These are phyloP conservation scores for Orthonyx spaldingii DNA, from an alignment of 2,113 vertebrate genomes.

Conservation along the genomic window DNA sequence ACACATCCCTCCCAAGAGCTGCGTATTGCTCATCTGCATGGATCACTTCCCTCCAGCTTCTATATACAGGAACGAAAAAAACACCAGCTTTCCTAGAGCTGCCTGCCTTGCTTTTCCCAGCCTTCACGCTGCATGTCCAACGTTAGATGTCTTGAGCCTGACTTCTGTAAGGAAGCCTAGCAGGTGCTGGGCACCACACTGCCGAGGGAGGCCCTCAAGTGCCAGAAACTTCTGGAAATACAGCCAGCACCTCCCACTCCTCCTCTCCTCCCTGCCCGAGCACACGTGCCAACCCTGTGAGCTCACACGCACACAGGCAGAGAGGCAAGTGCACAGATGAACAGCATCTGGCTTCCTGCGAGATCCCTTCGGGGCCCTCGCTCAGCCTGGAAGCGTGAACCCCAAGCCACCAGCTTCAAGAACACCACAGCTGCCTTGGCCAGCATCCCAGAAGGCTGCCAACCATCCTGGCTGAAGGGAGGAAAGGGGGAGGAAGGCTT, in stretches of 20 bases:
- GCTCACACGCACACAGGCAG: rapidly evolving
- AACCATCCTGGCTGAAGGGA: not conserved
- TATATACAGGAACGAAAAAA: not conserved
- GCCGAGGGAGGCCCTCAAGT: rapidly evolving
- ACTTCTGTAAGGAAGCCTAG: not conserved
- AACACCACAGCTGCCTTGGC: rapidly evolving
- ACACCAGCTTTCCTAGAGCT: not conserved
- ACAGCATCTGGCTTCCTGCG: rapidly evolving
- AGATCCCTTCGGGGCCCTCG: rapidly evolving
- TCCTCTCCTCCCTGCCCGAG: not conserved
- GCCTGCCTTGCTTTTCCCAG: not conserved
- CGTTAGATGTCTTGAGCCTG: rapidly evolving
- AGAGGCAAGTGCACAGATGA: not conserved
- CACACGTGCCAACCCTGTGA: rapidly evolving
- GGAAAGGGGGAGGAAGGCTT: not conserved
- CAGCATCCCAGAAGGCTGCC: not conserved
- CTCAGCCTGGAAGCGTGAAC: not conserved
- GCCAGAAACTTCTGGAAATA: not conserved
- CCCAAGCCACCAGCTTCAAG: not conserved
- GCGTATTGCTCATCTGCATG: rapidly evolving
- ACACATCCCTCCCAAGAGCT: not conserved
- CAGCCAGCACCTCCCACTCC: not conserved
- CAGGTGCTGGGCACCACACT: not conserved
- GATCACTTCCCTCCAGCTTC: not conserved
- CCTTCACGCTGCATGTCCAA: rapidly evolving